Conservation (phyloP, 2,888 invertebrate genomes). For the Drosophila paucipuncta region DNA sequence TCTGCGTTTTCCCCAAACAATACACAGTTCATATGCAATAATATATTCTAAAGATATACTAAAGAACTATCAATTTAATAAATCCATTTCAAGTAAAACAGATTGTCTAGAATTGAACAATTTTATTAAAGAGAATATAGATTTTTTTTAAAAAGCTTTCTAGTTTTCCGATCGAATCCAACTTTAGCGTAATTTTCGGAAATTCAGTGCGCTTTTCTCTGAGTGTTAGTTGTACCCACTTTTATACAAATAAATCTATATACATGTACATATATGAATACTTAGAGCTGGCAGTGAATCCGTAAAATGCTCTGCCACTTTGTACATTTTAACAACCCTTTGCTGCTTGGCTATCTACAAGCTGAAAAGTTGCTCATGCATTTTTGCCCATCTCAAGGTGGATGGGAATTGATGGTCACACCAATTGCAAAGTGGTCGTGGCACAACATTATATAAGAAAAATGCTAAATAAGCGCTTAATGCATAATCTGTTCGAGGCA, state of each 20-base stretch:
- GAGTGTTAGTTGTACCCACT: background rate
- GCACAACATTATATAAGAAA: conserved; percentile 66
- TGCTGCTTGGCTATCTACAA: conserved; percentile 18
- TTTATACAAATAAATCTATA: background rate
- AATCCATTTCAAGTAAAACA: too few species aligned
- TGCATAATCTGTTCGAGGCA: conserved; percentile 77
- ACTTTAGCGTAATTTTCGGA: rapidly evolving
- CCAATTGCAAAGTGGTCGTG: conserved; percentile 62
- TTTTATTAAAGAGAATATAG: too few species aligned
- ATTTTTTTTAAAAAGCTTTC: background rate
- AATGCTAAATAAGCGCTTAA: conserved; percentile 82
- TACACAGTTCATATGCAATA: background rate
- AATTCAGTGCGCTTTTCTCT: background rate
- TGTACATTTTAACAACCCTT: conserved; percentile 40
- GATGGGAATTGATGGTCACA: conserved; percentile 29
- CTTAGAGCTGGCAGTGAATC: conserved; percentile 7
- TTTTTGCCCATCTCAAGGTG: conserved; percentile 22
- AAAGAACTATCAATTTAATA: background rate
- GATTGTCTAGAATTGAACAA: too few species aligned
- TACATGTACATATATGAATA: conserved; percentile 1
- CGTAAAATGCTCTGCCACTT: conserved; percentile 25
- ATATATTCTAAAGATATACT: background rate
- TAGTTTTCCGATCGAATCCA: background rate
- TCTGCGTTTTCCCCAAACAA: background rate
- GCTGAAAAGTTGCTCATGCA: conserved; percentile 30